Evolutionary conservation across 2,113 vertebrate species (phyloP), one percentile per base, ranked within the genome.

Genomic region (Pachypanchax playfairii): DNA sequence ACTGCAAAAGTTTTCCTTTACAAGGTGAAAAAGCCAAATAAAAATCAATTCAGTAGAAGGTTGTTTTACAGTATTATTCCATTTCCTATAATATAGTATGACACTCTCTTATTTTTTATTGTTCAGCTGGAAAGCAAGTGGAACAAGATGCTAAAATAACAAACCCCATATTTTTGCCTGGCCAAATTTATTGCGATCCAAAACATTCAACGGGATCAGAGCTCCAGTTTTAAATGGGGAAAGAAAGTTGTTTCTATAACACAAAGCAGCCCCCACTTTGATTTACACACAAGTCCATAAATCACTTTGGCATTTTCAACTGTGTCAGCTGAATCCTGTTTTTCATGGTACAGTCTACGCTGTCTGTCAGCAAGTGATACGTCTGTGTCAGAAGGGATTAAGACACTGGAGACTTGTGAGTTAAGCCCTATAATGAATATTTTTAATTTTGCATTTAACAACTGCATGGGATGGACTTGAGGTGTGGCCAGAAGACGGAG

Each of bases 91-190:
- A 83, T 83, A 89, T 84, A 86, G 65, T 67, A 79, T 80, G 74
- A 87, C 85, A 84, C 69, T n/a, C 61, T 66, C 62, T 75, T 73
- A 69, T 59, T 57, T 89, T 89, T 89, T 82, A 88, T 77, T 83
- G 80, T 84, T 79, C 20, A 39, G 63, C 60, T 83, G 83, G 80
- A 83, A 79, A 66, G 60, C 47, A 51, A 76, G 68, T 85, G 82
- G 79, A 86, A 88, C 60, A 64, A 63, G 64, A 89, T 80, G 79
- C 81, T 89, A 84, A 78, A 84, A 87, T 85, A 90, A 88, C 84
- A 88, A 80, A 78, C 38, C 67, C 72, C 57, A 33, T 57, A 69
- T 67, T 87, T 87, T 81, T 70, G 35, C 76, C 64, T 33, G 64
- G 35, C 54, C 43, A 60, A 86, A 88, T 88, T 85, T 87, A 87